Evolutionary conservation across 1,140 invertebrate genomes (phyloP).

Genomic region (Teleopsis dalmanni): DNA sequence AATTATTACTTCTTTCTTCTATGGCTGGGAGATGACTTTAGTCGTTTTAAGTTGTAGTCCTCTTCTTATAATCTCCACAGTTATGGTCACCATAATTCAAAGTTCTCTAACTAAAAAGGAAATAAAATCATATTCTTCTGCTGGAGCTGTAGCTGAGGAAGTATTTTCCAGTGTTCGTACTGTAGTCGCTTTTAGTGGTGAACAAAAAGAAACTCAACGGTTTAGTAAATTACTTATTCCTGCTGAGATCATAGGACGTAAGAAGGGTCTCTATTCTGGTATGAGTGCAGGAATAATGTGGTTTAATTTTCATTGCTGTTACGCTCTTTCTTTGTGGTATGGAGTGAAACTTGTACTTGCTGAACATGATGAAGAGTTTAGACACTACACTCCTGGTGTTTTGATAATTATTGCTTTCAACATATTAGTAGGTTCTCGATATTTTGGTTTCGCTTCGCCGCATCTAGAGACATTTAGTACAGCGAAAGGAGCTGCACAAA

Average conservation of each 20-base stretch:
- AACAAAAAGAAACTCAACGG: constrained; percentile 68
- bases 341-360: constrained; percentile 60
- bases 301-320: constrained; percentile 73
- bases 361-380: constrained; percentile 47
- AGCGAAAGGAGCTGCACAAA: constrained; percentile 72
- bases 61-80: constrained; percentile 60
- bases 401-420: constrained; percentile 71
- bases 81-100: constrained; percentile 61
- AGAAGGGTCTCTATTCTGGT: constrained; percentile 66
- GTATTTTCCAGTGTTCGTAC: constrained; percentile 74
- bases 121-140: constrained; percentile 70
- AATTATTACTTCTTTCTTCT: constrained; percentile 71
- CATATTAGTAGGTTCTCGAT: constrained; percentile 77
- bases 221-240: constrained; percentile 54
- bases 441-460: constrained; percentile 79
- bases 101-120: constrained; percentile 66
- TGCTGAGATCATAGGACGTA: constrained; percentile 59
- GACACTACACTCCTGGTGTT: constrained; percentile 54
- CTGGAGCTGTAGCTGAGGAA: constrained; percentile 79
- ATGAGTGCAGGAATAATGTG: constrained; percentile 68
- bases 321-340: constrained; percentile 79
- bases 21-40: constrained; percentile 84
- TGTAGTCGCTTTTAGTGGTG: constrained; percentile 78
- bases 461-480: constrained; percentile 68
- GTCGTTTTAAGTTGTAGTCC: constrained; percentile 78